Evolutionary conservation across 2,113 vertebrate genomes (phyloP), one percentile per base, ranked within the genome.

Genomic region (Brachyhypopomus gauderio): DNA sequence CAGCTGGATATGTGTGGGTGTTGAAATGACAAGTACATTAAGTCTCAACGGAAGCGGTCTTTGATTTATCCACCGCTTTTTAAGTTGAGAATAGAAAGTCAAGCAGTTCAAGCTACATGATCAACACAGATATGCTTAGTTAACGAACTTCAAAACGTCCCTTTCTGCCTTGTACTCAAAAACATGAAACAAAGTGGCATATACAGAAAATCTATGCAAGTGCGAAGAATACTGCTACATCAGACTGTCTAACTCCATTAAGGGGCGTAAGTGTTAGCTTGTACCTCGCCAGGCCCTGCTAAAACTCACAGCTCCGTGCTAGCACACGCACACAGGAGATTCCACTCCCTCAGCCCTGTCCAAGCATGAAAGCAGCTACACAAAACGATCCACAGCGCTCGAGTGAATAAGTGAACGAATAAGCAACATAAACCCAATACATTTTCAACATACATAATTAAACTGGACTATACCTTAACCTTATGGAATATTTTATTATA

Each of bases 301-400:
- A 91, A 90, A 93, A 89, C 85, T 92, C 82, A 83, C 92, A 90
- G 83, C 59, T 78, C 41, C 38, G 76, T 90, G 90, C 83, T 71
- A 87, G 81, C 7, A 67, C 82, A 80, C 84, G 81, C 7, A 71
- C 82, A 80, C 84, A 85, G 79, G 75, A 87, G 87, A 91, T 92
- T 92, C 90, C 89, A 84, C 48, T 72, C 72, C 75, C 66, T 84
- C 71, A 22, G 55, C 14, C 77, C 41, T 52, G 72, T 60, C 62
- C 62, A 67, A 62, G 27, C 64, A 75, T 20, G 52, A 82, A 78
- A 48, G 77, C 79, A 73, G 67, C 41, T 62, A 72, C 67, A 27
- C 8, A 52, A 14, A 11, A 52, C 12, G 1, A 52, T 14, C 45
- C 45, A 52, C 12, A 14, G 12, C 45, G 45, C 9, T 6, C 9